phyloP scores from a whole-genome alignment of 2,888 invertebrate species.

The Macrophya alboannulata region DNA sequence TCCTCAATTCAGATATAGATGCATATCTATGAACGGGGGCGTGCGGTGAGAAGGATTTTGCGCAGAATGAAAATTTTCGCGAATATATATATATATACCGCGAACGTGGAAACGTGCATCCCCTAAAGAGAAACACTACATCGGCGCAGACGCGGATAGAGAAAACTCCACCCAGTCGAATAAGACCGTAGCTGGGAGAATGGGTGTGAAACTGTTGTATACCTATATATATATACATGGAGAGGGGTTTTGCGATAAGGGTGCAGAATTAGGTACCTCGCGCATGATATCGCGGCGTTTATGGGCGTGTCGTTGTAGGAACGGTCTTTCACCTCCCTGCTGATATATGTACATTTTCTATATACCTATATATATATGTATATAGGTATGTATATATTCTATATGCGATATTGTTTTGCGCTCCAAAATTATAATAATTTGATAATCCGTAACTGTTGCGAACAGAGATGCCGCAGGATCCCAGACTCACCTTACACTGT shows the following conservation, averaged over 20 bases:
- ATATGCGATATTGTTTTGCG: conserved; percentile 72
- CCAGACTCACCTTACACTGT: neutral
- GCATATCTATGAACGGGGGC: neutral
- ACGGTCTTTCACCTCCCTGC: conserved; percentile 3
- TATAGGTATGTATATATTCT: neutral
- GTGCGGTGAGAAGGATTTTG: neutral
- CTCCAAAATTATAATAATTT: conserved; percentile 79
- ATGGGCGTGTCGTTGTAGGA: conserved; percentile 14
- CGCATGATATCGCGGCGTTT: neutral
- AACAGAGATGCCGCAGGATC: conserved; percentile 68
- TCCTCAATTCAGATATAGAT: neutral
- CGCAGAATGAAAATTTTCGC: conserved; percentile 12
- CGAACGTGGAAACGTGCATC: conserved; percentile 30
- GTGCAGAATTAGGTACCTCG: neutral
- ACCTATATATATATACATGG: neutral
- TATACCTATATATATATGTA: neutral
- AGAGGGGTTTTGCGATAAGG: neutral
- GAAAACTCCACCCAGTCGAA: conserved; percentile 45
- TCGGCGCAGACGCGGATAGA: neutral
- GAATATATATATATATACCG: neutral
- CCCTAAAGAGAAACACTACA: neutral
- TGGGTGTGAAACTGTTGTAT: neutral
- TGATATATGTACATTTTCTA: neutral
- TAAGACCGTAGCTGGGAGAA: neutral
- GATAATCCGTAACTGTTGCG: conserved; percentile 80